Percentiles rank a stretch among this genome's conserved stretches.
Conservation (phyloP, 2,888 invertebrate genomes). For the Ctenicera cuprea region DNA sequence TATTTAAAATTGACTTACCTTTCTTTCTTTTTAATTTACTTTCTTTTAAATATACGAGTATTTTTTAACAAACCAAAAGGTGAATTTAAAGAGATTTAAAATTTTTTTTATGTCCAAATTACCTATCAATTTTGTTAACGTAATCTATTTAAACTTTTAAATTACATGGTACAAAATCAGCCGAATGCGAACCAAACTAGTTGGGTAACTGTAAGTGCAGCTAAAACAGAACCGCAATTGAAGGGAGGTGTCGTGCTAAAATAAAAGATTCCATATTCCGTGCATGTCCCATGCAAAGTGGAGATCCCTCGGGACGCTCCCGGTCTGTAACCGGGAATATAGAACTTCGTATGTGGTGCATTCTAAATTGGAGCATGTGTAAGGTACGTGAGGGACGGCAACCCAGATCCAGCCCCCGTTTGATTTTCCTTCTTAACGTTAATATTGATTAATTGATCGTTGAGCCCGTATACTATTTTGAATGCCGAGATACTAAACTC, state of each 20-base stretch:
- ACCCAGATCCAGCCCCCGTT: constrained; percentile 10
- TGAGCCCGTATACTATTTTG: constrained; percentile 1
- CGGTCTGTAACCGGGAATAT: constrained; percentile 56
- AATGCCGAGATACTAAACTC: constrained; percentile 15
- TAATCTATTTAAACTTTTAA: too few relatives aligned
- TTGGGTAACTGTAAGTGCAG: not conserved
- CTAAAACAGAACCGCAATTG: constrained; percentile 30
- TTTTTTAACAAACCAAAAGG: too few relatives aligned
- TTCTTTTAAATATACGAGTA: too few relatives aligned
- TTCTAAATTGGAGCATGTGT: constrained; percentile 52
- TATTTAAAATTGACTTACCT: too few relatives aligned
- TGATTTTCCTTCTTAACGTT: constrained; percentile 30
- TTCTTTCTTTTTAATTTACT: too few relatives aligned
- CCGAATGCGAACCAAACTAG: too few relatives aligned
- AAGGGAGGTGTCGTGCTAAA: constrained; percentile 22
- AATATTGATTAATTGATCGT: constrained; percentile 37
- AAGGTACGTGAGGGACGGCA: constrained; percentile 39
- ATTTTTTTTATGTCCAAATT: too few relatives aligned
- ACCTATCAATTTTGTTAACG: too few relatives aligned
- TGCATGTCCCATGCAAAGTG: constrained; percentile 62
- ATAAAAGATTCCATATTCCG: constrained; percentile 55
- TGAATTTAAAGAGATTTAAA: too few relatives aligned
- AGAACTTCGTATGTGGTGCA: constrained; percentile 53
- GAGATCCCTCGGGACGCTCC: constrained; percentile 58
- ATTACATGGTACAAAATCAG: too few relatives aligned